These are phyloP conservation scores for Sphaerodactylus townsendi DNA, from an alignment of 2,113 vertebrate genomes.

Conservation along the genomic window DNA sequence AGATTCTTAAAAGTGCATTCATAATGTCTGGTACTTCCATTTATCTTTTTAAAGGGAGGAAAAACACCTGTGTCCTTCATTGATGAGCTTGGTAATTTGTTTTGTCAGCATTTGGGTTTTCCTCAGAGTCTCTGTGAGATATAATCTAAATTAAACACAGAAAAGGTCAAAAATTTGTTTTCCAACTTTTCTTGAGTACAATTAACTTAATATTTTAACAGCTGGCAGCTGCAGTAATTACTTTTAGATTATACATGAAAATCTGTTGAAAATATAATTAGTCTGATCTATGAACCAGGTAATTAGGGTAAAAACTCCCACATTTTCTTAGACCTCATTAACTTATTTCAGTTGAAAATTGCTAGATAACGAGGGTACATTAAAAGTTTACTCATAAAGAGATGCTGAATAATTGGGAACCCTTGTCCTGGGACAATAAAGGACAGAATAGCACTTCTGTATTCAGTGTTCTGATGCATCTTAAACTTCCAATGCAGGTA, in stretches of 20 bases:
- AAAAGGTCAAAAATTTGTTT: conserved; percentile 39
- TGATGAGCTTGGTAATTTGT: conserved; percentile 7
- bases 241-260: conserved; percentile 65
- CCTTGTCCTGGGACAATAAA: conserved; percentile 55
- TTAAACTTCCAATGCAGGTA: conserved; percentile 31
- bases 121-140: neutral
- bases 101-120: neutral
- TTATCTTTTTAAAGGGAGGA: neutral
- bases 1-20: neutral
- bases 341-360: conserved; percentile 69
- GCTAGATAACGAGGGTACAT: conserved; percentile 61
- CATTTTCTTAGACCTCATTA: conserved; percentile 67
- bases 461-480: conserved; percentile 20
- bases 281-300: conserved; percentile 71
- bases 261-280: conserved; percentile 70
- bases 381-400: conserved; percentile 59
- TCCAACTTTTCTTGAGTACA: conserved; percentile 56
- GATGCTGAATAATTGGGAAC: conserved; percentile 63
- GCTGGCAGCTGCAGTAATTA: conserved; percentile 69
- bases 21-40: neutral
- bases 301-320: conserved; percentile 69
- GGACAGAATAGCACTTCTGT: conserved; percentile 56
- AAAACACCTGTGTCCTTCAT: neutral
- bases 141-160: conserved; percentile 39
- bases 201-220: conserved; percentile 63